These are phyloP conservation scores for Cladorhizidae sp. DNA, from an alignment of 37 sponge, comb jelly and placozoan genomes.

Conservation along the genomic window DNA sequence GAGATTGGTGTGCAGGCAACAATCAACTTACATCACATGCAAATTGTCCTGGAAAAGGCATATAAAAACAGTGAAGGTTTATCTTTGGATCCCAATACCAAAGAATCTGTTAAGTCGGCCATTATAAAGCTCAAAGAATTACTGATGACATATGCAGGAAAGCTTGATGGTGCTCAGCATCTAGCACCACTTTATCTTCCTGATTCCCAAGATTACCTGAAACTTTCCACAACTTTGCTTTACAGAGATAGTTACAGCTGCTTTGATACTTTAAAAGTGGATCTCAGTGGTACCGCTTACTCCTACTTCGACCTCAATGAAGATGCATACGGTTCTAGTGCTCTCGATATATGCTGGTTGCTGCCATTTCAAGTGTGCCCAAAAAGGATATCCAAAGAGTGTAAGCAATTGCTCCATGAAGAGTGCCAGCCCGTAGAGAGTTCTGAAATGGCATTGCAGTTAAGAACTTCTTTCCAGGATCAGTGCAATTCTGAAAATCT, in stretches of 20 bases:
- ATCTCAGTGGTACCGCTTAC: not conserved
- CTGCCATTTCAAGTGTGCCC: constrained; percentile 35
- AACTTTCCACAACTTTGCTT: constrained; percentile 17
- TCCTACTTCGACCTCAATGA: not conserved
- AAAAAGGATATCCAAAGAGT: constrained; percentile 6
- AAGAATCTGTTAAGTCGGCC: not conserved
- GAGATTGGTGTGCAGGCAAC: constrained; percentile 7
- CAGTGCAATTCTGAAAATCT: not conserved
- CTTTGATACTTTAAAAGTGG: not conserved
- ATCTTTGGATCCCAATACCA: constrained; percentile 31
- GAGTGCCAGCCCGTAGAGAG: not conserved
- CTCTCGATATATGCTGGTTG: constrained; percentile 11
- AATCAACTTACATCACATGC: constrained; percentile 20
- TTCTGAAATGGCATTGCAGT: constrained; percentile 1
- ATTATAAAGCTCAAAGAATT: not conserved
- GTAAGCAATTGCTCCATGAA: constrained; percentile 4
- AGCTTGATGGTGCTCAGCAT: not conserved
- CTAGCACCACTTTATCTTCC: constrained; percentile 38
- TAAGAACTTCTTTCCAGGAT: not conserved
- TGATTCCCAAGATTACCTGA: not conserved
- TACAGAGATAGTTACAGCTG: constrained; percentile 28
- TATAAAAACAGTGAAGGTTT: not conserved
- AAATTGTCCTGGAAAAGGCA: constrained; percentile 25
- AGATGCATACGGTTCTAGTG: constrained; percentile 1
- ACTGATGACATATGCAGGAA: not conserved